These are phyloP conservation scores for Babyrousa celebensis DNA, from an alignment of 2,797 vertebrate species.

Conservation along the genomic window DNA sequence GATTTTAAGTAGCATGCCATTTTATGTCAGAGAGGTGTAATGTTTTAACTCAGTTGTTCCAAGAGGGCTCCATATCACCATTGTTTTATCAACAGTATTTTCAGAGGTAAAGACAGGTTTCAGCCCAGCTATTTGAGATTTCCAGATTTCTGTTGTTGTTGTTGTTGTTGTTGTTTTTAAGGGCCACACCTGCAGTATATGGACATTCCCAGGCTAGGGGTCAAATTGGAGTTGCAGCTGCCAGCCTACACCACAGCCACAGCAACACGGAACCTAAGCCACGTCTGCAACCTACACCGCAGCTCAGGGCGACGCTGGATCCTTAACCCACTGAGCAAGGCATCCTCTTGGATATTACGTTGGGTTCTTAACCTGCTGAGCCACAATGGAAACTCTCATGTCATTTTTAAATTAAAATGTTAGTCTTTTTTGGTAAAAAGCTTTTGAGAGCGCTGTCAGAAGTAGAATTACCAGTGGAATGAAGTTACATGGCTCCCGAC, in stretches of 20 bases:
- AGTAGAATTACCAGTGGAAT: neutral
- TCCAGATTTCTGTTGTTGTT: neutral
- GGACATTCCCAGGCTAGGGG: too few species aligned
- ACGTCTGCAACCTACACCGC: too few species aligned
- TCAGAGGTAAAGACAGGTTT: neutral
- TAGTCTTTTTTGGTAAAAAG: constrained; percentile 63
- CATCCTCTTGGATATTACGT: too few species aligned
- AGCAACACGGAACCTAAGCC: too few species aligned
- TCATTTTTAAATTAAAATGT: constrained; percentile 32
- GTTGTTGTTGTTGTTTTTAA: neutral
- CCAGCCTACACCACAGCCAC: too few species aligned
- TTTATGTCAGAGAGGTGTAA: neutral
- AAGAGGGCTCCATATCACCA: neutral
- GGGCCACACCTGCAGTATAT: too few species aligned
- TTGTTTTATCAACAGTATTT: neutral
- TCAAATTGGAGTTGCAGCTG: too few species aligned
- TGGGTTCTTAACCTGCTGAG: too few species aligned
- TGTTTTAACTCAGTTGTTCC: neutral
- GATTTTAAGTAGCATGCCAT: neutral
- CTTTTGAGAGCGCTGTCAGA: neutral
- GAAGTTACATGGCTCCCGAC: neutral
- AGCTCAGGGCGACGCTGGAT: too few species aligned
- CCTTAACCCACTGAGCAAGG: too few species aligned
- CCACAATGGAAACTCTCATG: too few species aligned
- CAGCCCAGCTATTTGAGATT: neutral